Percentiles rank a stretch among this genome's conserved stretches.
phyloP scores from a whole-genome alignment of 2,797 vertebrate genomes.

The Sebastes glaucus region DNA sequence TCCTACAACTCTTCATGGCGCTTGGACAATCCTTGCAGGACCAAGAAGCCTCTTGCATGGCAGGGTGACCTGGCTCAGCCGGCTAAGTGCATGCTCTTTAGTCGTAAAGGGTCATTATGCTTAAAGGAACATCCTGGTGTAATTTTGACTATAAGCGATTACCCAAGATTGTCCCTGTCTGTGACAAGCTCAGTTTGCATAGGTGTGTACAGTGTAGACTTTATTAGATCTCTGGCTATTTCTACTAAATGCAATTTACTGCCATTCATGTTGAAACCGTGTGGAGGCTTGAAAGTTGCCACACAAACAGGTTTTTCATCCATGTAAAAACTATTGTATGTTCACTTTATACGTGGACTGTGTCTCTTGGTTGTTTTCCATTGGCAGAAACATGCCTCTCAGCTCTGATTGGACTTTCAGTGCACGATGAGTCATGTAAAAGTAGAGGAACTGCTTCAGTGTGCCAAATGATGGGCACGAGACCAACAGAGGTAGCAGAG shows the following conservation, averaged over 20 bases:
- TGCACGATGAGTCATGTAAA: neutral
- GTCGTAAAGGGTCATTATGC: slow-evolving; percentile 16
- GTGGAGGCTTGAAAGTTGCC: neutral
- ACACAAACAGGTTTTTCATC: neutral
- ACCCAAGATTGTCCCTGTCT: neutral
- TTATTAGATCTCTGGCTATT: neutral
- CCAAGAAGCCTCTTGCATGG: slow-evolving; percentile 68
- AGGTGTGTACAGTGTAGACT: slow-evolving; percentile 9
- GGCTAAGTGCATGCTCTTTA: slow-evolving; percentile 61
- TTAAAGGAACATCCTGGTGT: slow-evolving; percentile 13
- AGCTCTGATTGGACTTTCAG: neutral
- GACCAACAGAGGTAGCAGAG: neutral
- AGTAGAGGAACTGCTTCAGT: neutral
- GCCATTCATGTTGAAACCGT: neutral
- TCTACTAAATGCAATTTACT: neutral
- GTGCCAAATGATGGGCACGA: neutral
- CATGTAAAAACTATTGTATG: neutral
- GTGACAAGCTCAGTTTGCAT: slow-evolving; percentile 6
- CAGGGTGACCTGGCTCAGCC: slow-evolving; percentile 48
- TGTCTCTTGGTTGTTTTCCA: neutral
- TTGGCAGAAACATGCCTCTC: neutral
- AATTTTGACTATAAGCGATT: neutral
- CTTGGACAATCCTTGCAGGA: slow-evolving; percentile 49
- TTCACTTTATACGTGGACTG: neutral
- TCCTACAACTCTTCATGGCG: slow-evolving; percentile 24